Evolutionary conservation across 2,797 vertebrate species (phyloP).

Genomic region (Gymnoscopelus braueri): DNA sequence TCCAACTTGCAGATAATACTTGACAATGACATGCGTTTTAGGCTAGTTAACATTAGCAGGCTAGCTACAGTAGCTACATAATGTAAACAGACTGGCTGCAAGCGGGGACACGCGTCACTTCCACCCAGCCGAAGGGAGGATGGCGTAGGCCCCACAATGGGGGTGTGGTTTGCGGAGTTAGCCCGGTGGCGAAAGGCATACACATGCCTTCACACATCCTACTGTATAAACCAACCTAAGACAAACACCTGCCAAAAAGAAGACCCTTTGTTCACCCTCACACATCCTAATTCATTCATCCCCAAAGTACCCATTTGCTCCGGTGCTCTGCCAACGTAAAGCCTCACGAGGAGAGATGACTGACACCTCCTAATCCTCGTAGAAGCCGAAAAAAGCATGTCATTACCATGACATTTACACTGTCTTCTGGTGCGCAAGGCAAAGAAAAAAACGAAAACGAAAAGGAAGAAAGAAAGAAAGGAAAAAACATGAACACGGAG

Average conservation of each 20-base stretch:
- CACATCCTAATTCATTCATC: conserved; percentile 63
- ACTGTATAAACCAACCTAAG: neutral
- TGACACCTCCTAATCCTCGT: conserved; percentile 71
- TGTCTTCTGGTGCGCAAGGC: conserved; percentile 49
- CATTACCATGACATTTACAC: conserved; percentile 73
- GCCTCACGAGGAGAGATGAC: conserved; percentile 63
- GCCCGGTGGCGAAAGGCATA: no score
- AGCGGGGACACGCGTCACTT: no score
- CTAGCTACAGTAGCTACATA: no score
- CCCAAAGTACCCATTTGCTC: conserved; percentile 50
- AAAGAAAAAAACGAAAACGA: conserved; percentile 39
- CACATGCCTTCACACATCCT: neutral
- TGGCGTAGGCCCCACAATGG: neutral
- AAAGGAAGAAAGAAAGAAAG: conserved; percentile 47
- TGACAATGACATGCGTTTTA: no score
- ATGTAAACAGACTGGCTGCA: no score
- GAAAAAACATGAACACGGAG: conserved; percentile 9
- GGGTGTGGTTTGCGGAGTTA: neutral
- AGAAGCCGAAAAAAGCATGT: conserved; percentile 62
- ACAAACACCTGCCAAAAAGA: conserved; percentile 11
- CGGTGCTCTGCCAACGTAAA: conserved; percentile 54
- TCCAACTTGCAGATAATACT: no score
- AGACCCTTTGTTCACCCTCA: conserved; percentile 26
- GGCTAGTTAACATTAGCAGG: no score
- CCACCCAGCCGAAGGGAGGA: neutral